Conservation (phyloP, 2,797 vertebrate species). For the Takifugu ocellatus region DNA sequence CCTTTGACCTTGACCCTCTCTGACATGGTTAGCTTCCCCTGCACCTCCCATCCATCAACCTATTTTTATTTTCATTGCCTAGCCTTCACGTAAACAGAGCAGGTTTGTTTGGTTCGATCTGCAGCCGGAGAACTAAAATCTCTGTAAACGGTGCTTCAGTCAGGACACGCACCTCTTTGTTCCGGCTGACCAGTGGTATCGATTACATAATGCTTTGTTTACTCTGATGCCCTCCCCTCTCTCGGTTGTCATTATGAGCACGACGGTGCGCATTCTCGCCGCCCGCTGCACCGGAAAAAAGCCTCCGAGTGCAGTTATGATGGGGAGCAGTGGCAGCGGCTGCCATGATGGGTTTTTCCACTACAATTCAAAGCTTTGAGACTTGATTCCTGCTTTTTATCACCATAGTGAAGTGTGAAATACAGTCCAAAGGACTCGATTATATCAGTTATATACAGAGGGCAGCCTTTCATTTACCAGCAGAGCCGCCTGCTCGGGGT, state of each 20-base stretch:
- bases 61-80: conserved; percentile 12
- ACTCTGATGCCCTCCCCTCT: conserved; percentile 52
- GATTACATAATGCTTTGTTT: conserved; percentile 71
- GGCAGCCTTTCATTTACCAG: conserved; percentile 24
- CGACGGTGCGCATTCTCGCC: conserved; percentile 49
- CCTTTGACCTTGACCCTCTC: conserved; percentile 63
- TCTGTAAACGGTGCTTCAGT: conserved; percentile 67
- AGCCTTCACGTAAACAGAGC: conserved; percentile 8
- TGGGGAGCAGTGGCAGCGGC: conserved; percentile 23
- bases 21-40: conserved; percentile 60
- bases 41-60: background rate
- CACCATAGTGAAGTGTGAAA: conserved; percentile 64
- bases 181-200: conserved; percentile 71
- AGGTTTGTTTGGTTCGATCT: background rate
- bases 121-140: conserved; percentile 46
- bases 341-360: conserved; percentile 44
- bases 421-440: conserved; percentile 49
- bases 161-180: conserved; percentile 69
- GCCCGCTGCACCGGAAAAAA: conserved; percentile 39
- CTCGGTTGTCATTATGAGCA: conserved; percentile 64
- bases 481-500: conserved; percentile 20
- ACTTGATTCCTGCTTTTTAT: conserved; percentile 54
- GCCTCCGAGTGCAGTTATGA: conserved; percentile 52
- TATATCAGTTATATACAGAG: conserved; percentile 29
- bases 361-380: conserved; percentile 18